Base-by-base conservation (phyloP, 1,140 invertebrate species). In the Limonius californicus region DNA sequence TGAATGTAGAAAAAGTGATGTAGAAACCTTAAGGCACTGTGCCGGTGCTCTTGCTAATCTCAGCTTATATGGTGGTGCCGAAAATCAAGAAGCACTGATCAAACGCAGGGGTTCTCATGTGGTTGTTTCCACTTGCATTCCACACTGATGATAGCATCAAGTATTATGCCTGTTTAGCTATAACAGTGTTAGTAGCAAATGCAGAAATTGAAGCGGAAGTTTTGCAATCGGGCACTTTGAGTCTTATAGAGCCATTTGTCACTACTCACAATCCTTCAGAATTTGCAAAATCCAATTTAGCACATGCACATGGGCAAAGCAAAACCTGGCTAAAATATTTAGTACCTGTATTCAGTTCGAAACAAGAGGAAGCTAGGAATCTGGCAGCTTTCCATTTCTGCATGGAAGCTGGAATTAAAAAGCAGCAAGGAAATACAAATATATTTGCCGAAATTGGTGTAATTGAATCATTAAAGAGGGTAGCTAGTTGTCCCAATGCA, bases 381-480 rank as follows among this genome's bases (percentile, higher is more conserved):
- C 77, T 99, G 56, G 97, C 97, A 0, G 95, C 97, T 20, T 99
- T 99, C 77, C 97, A 99, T 76, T 99, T 99, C 76, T 98, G 95
- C 71, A 98, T 99, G 94, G 97, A 99, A 78, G 97, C 97, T 1
- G 93, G 92, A 9, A 99, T 99, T 32, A 99, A 99, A 73, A 91
- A 96, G 69, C 89, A 94, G 68, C 97, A 99, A 78, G 92, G 94
- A 11, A 95, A 97, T 63, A 91, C 94, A 0, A 89, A 94, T 76
- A 90, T 97, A 69, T 98, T 99, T 74, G 83, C 87, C 56, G 94
- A 96, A 76, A 98, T 99, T 64, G 93, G 92, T 53, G 96, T 95
- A 0, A 91, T 99, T 54, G 93, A 97, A 68, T 91, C 95, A 0
- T 80, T 99, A 61, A 98, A 98, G 75, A 94, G 92, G 71, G 93